Conservation (phyloP, 2,797 vertebrate genomes). For the Phaenicophaeus curvirostris region DNA sequence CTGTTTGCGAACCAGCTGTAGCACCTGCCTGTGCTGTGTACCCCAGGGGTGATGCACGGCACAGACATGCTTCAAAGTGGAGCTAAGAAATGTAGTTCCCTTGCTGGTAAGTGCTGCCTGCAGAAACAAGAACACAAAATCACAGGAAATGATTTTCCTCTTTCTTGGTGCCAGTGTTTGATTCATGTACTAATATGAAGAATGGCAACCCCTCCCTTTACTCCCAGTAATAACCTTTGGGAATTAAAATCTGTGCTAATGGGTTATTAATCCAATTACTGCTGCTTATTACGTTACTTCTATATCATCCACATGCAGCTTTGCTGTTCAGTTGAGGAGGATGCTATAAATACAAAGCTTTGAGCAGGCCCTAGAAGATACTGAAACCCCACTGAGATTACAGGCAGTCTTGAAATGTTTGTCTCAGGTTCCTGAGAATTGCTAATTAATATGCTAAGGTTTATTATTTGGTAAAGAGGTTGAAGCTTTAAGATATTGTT, state of each 20-base stretch:
- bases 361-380: neutral
- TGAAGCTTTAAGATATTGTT: neutral
- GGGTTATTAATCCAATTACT: slow-evolving; percentile 62
- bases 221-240: slow-evolving; percentile 19
- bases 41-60: neutral
- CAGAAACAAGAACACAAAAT: neutral
- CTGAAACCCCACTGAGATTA: slow-evolving; percentile 22
- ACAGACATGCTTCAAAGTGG: neutral
- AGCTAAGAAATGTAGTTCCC: neutral
- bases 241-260: slow-evolving; percentile 48
- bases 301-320: neutral
- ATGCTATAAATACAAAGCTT: slow-evolving; percentile 25
- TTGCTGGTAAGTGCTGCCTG: neutral
- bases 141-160: neutral
- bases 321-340: neutral
- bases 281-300: neutral
- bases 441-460: slow-evolving; percentile 6
- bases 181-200: neutral
- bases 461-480: neutral
- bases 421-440: neutral
- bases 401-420: neutral
- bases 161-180: slow-evolving; percentile 1
- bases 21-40: neutral
- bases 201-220: neutral
- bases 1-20: neutral